Evolutionary conservation across 2,113 vertebrate genomes (phyloP).

Genomic region (Oreochromis spilurus): DNA sequence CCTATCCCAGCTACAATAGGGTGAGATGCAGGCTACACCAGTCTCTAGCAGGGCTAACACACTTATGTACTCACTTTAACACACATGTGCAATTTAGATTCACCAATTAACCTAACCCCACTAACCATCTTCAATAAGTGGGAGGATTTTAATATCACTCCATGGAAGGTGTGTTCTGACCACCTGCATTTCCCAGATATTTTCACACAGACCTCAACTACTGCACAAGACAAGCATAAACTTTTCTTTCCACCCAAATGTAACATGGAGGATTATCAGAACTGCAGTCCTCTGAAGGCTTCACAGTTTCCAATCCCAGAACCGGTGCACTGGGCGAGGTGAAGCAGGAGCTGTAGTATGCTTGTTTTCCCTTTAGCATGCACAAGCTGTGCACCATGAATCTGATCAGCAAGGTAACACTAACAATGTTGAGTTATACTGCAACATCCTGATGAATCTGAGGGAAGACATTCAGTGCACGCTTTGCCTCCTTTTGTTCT

Average conservation of each 20-base stretch:
- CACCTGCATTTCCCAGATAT: neutral
- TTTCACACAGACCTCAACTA: neutral
- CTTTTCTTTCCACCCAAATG: neutral
- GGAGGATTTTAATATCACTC: neutral
- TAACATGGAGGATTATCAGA: neutral
- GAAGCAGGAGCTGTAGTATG: neutral
- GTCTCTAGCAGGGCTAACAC: neutral
- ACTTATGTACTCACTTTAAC: accelerated
- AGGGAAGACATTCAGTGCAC: neutral
- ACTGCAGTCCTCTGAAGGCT: neutral
- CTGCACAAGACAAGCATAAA: neutral
- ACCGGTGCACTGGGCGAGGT: neutral
- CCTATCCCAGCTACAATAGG: neutral
- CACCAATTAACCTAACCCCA: neutral
- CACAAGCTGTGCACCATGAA: neutral
- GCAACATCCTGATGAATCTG: neutral
- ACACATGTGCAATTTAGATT: neutral
- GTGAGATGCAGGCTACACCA: neutral
- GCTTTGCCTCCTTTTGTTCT: neutral
- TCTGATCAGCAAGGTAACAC: neutral
- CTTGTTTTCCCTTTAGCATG: neutral
- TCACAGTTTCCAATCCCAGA: neutral
- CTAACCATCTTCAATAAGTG: neutral
- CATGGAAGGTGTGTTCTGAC: neutral
- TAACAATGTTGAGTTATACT: neutral